Evolutionary conservation across 2,113 vertebrate species (phyloP).

Genomic region (Xenus cinereus): DNA sequence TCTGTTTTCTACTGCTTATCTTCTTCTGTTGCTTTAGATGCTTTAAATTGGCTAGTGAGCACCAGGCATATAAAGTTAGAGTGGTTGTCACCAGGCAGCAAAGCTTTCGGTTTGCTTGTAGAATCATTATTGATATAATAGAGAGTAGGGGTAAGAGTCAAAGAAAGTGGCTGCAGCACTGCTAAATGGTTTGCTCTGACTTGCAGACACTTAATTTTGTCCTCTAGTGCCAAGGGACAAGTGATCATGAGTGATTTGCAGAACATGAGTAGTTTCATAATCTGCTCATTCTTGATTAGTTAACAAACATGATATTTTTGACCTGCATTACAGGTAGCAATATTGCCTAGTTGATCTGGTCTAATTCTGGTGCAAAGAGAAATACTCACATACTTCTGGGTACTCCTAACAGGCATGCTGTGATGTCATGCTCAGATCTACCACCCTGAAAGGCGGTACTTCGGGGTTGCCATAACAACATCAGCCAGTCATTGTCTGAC

Average conservation of each 20-base stretch:
- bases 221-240: background rate
- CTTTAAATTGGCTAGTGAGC: background rate
- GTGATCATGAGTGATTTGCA: background rate
- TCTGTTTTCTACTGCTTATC: background rate
- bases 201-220: background rate
- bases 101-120: background rate
- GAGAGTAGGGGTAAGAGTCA: background rate
- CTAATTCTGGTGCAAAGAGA: background rate
- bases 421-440: background rate
- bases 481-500: conserved; percentile 50
- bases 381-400: background rate
- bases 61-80: background rate
- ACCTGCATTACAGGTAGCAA: background rate
- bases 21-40: background rate
- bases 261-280: background rate
- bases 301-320: background rate
- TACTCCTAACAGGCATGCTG: conserved; percentile 11
- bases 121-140: background rate
- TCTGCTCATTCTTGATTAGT: background rate
- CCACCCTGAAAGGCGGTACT: conserved; percentile 34
- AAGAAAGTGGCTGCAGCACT: background rate
- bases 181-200: background rate
- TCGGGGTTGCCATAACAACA: conserved; percentile 35
- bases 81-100: background rate
- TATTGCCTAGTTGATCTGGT: background rate